Conservation (phyloP, 2,888 invertebrate species). For the Tipula unca region DNA sequence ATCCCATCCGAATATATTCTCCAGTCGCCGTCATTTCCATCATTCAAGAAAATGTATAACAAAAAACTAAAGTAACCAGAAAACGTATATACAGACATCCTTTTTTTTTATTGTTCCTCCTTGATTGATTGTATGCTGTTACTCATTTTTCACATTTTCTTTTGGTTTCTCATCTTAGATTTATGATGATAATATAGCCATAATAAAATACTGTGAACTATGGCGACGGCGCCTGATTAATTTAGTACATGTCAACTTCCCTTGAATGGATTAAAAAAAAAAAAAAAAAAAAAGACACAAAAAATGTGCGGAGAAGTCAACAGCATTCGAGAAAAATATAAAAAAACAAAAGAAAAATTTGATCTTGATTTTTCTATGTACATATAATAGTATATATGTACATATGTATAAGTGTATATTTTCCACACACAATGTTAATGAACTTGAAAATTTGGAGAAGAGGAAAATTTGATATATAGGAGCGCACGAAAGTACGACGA, state of each 20-base stretch:
- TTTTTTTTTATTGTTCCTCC: neutral
- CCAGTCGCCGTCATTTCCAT: neutral
- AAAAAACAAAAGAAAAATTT: neutral
- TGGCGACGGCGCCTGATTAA: neutral
- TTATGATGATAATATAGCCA: neutral
- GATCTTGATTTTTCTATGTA: neutral
- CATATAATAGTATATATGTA: neutral
- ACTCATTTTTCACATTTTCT: neutral
- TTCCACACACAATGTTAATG: neutral
- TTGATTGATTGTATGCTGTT: neutral
- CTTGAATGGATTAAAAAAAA: neutral
- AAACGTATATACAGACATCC: neutral
- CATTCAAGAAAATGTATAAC: neutral
- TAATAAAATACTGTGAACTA: neutral
- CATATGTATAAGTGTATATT: neutral
- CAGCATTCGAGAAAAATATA: neutral
- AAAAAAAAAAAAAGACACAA: neutral
- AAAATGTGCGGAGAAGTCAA: neutral
- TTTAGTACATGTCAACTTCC: neutral
- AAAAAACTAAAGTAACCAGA: neutral
- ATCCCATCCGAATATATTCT: neutral
- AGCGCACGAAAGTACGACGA: neutral
- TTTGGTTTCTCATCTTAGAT: neutral
- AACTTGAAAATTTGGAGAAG: neutral
- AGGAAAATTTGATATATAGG: neutral